A percentile compares a stretch with the other conserved stretches of the same genome.
Conservation (phyloP, 1,140 invertebrate species). For the Brachionus paranguensis region DNA sequence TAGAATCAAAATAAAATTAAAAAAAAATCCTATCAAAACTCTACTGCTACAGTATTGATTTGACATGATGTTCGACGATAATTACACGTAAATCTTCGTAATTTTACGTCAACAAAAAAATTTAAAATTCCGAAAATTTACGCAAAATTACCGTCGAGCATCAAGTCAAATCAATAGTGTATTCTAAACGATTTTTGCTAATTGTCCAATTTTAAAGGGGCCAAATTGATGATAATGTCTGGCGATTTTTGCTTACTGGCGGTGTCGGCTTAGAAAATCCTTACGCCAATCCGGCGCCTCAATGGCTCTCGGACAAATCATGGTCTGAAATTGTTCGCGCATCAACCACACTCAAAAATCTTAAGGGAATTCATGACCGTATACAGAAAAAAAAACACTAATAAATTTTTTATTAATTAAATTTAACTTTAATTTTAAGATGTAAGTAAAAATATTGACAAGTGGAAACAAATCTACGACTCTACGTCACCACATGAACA, state of each 20-base stretch:
- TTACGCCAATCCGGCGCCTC: constrained; percentile 60
- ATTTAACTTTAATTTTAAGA: constrained; percentile 45
- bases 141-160: too few relatives aligned
- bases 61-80: too few relatives aligned
- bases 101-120: too few relatives aligned
- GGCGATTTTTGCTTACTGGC: constrained; percentile 84
- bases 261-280: constrained; percentile 74
- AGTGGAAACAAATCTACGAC: constrained; percentile 71
- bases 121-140: too few relatives aligned
- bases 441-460: constrained; percentile 56
- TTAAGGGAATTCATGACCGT: constrained; percentile 28
- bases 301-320: constrained; percentile 68
- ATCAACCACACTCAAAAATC: constrained; percentile 58
- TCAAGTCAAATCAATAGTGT: too few relatives aligned
- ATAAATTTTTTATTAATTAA: constrained; percentile 56
- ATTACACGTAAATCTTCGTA: too few relatives aligned
- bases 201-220: constrained; percentile 48
- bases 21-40: not conserved
- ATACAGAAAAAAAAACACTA: not conserved
- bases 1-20: not conserved
- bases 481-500: constrained; percentile 61
- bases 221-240: constrained; percentile 65
- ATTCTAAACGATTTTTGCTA: not conserved
- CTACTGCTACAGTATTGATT: too few relatives aligned
- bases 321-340: constrained; percentile 81